Conservation (phyloP, 2,797 vertebrate genomes). For the Myoxocephalus aenaeus region DNA sequence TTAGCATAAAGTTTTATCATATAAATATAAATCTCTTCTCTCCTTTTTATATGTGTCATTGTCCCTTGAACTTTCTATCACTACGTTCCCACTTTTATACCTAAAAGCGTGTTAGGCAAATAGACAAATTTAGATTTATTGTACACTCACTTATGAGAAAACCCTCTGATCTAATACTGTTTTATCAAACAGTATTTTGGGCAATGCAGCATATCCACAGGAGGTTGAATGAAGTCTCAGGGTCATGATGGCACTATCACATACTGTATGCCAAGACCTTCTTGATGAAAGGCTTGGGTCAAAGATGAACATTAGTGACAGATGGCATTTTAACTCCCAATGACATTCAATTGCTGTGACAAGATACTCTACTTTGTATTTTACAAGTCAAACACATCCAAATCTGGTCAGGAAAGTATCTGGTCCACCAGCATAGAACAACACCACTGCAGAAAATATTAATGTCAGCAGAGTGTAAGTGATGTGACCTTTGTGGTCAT, state of each 20-base stretch:
- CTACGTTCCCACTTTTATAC: background rate
- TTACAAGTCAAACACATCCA: background rate
- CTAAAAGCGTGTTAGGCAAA: conserved; percentile 6
- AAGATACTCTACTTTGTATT: background rate
- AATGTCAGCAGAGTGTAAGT: background rate
- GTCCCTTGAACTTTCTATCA: conserved; percentile 1
- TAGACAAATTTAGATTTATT: background rate
- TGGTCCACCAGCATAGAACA: background rate
- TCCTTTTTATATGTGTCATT: background rate
- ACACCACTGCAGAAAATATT: background rate
- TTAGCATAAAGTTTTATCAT: background rate
- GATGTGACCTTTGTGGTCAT: background rate
- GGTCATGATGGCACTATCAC: background rate
- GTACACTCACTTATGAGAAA: background rate
- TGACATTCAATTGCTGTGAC: conserved; percentile 11
- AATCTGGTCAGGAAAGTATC: background rate
- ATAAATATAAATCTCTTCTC: background rate
- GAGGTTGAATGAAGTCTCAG: background rate
- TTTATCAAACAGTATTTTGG: background rate
- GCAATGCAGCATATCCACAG: background rate
- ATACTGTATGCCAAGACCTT: conserved; percentile 6
- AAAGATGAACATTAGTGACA: conserved; percentile 17
- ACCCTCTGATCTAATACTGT: conserved; percentile 4
- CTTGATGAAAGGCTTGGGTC: conserved; percentile 9
- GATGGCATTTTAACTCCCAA: conserved; percentile 34